phyloP scores from a whole-genome alignment of 2,888 invertebrate genomes.

The Brachyptera putata region DNA sequence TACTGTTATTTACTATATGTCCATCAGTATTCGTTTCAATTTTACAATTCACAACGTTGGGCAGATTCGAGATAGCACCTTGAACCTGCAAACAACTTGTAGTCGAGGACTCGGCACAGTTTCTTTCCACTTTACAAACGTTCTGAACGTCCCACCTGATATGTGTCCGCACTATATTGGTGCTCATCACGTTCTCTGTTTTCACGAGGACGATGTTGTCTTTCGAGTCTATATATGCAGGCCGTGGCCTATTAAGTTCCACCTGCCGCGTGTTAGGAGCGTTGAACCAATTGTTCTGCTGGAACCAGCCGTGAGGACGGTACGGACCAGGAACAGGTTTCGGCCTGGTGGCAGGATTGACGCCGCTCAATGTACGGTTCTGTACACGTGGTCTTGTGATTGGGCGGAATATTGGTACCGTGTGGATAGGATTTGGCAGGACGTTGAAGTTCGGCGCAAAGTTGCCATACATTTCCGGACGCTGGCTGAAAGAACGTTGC shows the following conservation, averaged over 20 bases:
- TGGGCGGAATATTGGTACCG: neutral
- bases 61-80: too few relatives aligned
- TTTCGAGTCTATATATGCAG: neutral
- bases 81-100: too few relatives aligned
- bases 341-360: neutral
- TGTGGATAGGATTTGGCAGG: too few relatives aligned
- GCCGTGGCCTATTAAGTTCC: neutral
- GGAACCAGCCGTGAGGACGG: conserved; percentile 3
- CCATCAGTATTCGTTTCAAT: too few relatives aligned
- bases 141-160: neutral
- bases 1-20: too few relatives aligned
- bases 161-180: neutral
- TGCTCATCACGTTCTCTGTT: too few relatives aligned
- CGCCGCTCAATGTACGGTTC: conserved; percentile 1
- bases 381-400: neutral
- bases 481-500: neutral
- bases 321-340: neutral
- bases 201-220: too few relatives aligned
- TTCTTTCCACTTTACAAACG: neutral
- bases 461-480: neutral
- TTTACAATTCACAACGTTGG: too few relatives aligned
- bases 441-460: neutral
- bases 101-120: too few relatives aligned
- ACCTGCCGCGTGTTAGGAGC: neutral
- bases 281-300: conserved; percentile 6